Conservation (phyloP, 2,888 invertebrate genomes). For the Pegoplata infirma region DNA sequence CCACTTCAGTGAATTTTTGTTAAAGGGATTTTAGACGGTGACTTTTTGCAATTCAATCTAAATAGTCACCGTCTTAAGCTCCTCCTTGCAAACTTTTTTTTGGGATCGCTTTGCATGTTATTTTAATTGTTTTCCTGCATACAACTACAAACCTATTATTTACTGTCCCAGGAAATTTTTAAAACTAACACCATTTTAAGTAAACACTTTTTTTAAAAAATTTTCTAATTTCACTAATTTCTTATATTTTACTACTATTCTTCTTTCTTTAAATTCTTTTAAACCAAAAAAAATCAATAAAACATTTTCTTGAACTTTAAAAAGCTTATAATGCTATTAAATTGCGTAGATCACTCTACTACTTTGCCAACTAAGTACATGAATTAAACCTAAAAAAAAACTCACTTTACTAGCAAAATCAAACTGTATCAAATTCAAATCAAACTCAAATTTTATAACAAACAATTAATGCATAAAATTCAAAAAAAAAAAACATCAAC, state of each 20-base stretch:
- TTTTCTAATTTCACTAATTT: conserved; percentile 50
- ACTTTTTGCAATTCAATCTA: no score
- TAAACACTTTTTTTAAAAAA: not conserved
- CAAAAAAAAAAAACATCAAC: conserved; percentile 45
- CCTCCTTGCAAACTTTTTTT: no score
- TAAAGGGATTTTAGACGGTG: no score
- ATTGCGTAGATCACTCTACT: conserved; percentile 55
- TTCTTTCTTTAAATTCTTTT: conserved; percentile 34
- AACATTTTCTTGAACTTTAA: conserved; percentile 36
- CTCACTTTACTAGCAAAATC: conserved; percentile 36
- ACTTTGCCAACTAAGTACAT: conserved; percentile 54
- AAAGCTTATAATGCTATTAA: conserved; percentile 54
- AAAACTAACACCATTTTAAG: no score
- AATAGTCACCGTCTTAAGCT: no score
- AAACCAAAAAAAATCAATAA: conserved; percentile 21
- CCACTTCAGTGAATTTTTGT: no score
- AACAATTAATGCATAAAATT: no score
- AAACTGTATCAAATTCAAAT: conserved; percentile 13
- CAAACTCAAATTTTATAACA: conserved; percentile 38
- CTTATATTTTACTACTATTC: conserved; percentile 30
- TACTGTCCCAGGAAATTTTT: no score
- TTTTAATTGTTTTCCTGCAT: no score
- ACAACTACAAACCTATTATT: no score
- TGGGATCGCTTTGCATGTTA: no score
- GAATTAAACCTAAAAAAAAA: conserved; percentile 19